Base-by-base conservation (phyloP, 2,113 vertebrate genomes). In the Xyliphius kryptos region DNA sequence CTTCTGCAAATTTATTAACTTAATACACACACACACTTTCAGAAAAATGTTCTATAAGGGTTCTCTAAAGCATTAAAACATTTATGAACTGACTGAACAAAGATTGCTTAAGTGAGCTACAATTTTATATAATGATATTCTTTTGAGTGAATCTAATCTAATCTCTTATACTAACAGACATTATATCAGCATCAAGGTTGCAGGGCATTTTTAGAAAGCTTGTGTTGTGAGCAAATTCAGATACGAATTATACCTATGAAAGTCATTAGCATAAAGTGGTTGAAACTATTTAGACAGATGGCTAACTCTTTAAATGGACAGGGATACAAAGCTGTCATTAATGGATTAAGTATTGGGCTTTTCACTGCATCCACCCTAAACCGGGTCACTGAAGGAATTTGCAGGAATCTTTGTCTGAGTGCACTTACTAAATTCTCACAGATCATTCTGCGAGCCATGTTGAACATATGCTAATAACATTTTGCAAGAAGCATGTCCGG, bases 291-390 rank as follows among this genome's bases (percentile, higher is more conserved):
- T 38, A 41, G 47, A 43, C 36, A 43, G 38, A 38, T 49, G 48
- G 13, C 11, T 7, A 41, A 40, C 17, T 36, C 46, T 57, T 60
- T 26, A 67, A 62, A 49, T 55, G 57, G 20, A 64, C 61, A 22
- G 37, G 36, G 37, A 51, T 37, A n/a, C 59, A 65, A 56, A 56
- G 54, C 68, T 61, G 66, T 66, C 69, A 77, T 72, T 64, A 61
- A 72, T 70, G 69, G 75, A 74, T 72, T 72, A 67, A 58, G 51
- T 50, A 14, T 49, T 47, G 53, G 15, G 14, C 48, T 67, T 48
- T 26, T 22, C 14, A 10, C 38, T 12, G 14, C 5, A 5, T 56
- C 21, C n/a, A 12, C 32, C 17, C 53, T 50, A 17, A 40, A 41
- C 14, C 11, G 9, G 55, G 59, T 40, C 56, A 12, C 52, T 58